A percentile compares a stretch with the other conserved stretches of the same genome.
These are phyloP conservation scores for Torymus auratus DNA, from an alignment of 2,888 invertebrate genomes.

Conservation along the genomic window DNA sequence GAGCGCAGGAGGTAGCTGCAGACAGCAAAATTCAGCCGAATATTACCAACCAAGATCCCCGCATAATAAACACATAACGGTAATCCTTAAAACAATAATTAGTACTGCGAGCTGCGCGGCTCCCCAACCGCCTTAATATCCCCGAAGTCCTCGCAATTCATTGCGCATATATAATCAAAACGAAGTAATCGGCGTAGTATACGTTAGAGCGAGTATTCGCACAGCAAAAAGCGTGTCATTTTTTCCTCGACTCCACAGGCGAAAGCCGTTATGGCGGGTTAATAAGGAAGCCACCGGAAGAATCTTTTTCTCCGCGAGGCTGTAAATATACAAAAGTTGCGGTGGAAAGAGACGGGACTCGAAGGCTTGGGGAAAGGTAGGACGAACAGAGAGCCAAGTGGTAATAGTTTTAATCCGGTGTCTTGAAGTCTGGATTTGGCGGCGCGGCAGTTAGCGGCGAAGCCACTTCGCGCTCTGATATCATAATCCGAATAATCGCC, in stretches of 20 bases:
- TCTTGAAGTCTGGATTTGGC: conserved; percentile 76
- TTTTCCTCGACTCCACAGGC: too few relatives aligned
- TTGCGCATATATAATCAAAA: conserved; percentile 33
- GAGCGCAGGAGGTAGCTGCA: conserved; percentile 57
- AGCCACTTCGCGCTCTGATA: conserved; percentile 76
- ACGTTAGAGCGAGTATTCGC: neutral
- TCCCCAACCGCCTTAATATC: neutral
- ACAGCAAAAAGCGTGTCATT: neutral
- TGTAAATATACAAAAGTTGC: neutral
- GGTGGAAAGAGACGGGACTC: neutral
- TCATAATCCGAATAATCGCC: conserved; percentile 77
- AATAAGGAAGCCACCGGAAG: neutral
- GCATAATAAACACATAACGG: conserved; percentile 76
- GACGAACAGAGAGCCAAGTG: conserved; percentile 63
- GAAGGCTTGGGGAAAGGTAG: conserved; percentile 47
- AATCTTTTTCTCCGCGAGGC: neutral
- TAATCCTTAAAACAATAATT: conserved; percentile 77
- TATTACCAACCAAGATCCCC: conserved; percentile 61
- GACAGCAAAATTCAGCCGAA: conserved; percentile 72
- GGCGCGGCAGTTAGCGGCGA: conserved; percentile 74
- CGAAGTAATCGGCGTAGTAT: conserved; percentile 44
- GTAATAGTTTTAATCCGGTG: conserved; percentile 77
- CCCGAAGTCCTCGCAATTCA: conserved; percentile 26
- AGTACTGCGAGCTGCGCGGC: conserved; percentile 65
- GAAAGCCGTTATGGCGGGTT: too few relatives aligned